Evolutionary conservation across 2,113 vertebrate species (phyloP), one percentile per base, ranked within the genome.

Genomic region (Arvicanthis niloticus): DNA sequence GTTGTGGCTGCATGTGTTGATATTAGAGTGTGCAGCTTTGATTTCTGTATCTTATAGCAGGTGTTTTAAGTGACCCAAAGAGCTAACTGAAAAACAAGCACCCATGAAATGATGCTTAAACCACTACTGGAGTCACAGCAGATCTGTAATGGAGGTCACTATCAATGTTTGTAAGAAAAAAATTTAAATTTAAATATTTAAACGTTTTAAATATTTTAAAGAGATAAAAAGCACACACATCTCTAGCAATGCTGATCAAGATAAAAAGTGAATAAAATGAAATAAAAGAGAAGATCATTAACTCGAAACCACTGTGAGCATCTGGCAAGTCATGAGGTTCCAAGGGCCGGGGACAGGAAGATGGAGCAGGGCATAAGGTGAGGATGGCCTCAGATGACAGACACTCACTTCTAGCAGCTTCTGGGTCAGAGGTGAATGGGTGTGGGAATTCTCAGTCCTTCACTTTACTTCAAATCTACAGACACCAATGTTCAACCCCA

Each of bases 181-280:
- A 85, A 90, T 62, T 65, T 60, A 88, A 67, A 67, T 31, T 67
- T 67, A 67, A 67, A 31, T 67, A 67, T 67, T 31, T 67, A 67
- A 67, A 67, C 65, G 31, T 29, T 65, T 65, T 29, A 65, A 89
- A 84, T 70, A 42, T 42, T 72, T 65, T 9, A 65, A 53, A 70
- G 70, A 94, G 42, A 92, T 31, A 68, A 42, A 85, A 26, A 76
- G 45, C 56, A 45, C 42, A 91, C 19, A 86, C 62, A 60, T 12
- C 1, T 29, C 1, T 22, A 42, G 15, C 0, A 75, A 1, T 17
- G n/a, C 22, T 87, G 65, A 78, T 75, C 16, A 48, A 91, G 92
- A 92, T 85, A 67, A 68, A 95, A 94, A 48, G 40, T 37, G 67
- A 82, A 91, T 42, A 24, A 73, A 62, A 22, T 37, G 42, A 80